A percentile compares a stretch with the other conserved stretches of the same genome.
phyloP scores from a whole-genome alignment of 2,797 vertebrate species.

The Bovichtus variegatus region DNA sequence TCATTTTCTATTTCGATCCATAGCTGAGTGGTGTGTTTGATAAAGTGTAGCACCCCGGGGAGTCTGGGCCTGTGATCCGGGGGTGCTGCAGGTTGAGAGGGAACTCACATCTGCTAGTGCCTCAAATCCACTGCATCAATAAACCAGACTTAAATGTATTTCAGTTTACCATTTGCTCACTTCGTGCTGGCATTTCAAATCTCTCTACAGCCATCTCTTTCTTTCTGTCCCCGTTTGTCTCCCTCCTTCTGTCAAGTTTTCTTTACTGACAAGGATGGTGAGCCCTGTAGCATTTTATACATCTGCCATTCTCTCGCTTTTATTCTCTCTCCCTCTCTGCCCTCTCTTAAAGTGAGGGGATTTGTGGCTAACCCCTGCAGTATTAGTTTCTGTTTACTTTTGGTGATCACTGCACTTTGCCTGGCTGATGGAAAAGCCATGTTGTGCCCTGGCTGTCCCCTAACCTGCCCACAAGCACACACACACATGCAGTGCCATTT shows the following conservation, averaged over 20 bases:
- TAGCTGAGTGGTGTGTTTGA: slow-evolving; percentile 64
- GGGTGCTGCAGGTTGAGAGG: slow-evolving; percentile 70
- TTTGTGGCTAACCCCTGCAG: slow-evolving; percentile 53
- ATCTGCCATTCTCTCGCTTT: slow-evolving; percentile 40
- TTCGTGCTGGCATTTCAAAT: slow-evolving; percentile 50
- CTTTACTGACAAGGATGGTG: slow-evolving; percentile 35
- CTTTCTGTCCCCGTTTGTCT: slow-evolving; percentile 22
- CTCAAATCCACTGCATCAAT: slow-evolving; percentile 76
- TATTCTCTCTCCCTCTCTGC: slow-evolving; percentile 23
- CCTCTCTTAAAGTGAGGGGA: slow-evolving; percentile 50
- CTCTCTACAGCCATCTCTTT: slow-evolving; percentile 37
- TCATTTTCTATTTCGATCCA: slow-evolving; percentile 66
- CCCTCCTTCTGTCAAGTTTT: slow-evolving; percentile 29
- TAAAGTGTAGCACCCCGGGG: slow-evolving; percentile 67
- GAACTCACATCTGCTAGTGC: slow-evolving; percentile 58
- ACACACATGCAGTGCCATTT: slow-evolving; percentile 12
- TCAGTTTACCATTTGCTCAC: slow-evolving; percentile 66
- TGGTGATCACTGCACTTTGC: slow-evolving; percentile 44
- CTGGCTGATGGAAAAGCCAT: slow-evolving; percentile 51
- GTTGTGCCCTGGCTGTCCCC: slow-evolving; percentile 22
- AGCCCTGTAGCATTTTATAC: slow-evolving; percentile 48
- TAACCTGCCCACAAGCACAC: neutral
- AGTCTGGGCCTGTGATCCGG: slow-evolving; percentile 75
- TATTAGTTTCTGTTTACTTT: slow-evolving; percentile 67
- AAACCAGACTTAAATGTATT: slow-evolving; percentile 69